These are phyloP conservation scores for Drosophila kepulauana DNA, from an alignment of 1,140 invertebrate species.

Conservation along the genomic window DNA sequence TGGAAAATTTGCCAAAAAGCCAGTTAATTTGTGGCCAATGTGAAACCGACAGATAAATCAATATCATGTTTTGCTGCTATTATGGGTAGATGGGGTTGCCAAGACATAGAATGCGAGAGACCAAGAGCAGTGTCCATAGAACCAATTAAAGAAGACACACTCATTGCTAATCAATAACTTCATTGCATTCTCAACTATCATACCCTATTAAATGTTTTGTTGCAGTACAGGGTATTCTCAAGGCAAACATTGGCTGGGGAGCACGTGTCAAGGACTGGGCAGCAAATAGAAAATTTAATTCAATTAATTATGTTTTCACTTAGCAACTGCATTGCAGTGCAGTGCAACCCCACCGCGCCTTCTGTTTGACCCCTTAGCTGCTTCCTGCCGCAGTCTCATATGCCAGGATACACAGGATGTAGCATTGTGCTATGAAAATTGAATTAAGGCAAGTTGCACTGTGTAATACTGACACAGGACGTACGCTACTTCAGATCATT, in stretches of 20 bases:
- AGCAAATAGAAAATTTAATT: constrained; percentile 80
- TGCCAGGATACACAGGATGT: neutral
- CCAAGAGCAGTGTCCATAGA: neutral
- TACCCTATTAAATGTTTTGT: neutral
- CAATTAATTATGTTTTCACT: constrained; percentile 81
- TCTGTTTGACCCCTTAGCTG: neutral
- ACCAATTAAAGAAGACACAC: too few relatives aligned
- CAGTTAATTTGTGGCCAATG: constrained; percentile 57
- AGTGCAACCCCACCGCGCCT: neutral
- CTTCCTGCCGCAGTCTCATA: constrained; percentile 24
- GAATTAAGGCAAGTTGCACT: constrained; percentile 65
- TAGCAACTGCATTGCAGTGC: constrained; percentile 45
- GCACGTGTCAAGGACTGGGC: constrained; percentile 39
- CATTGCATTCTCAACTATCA: neutral
- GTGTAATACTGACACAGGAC: constrained; percentile 15
- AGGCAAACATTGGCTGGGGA: constrained; percentile 7
- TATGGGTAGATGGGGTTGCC: neutral
- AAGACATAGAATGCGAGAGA: neutral
- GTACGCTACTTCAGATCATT: neutral
- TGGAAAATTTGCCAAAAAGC: constrained; percentile 71
- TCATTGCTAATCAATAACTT: neutral
- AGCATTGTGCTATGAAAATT: constrained; percentile 67
- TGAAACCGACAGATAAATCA: constrained; percentile 37
- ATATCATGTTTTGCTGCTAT: constrained; percentile 13
- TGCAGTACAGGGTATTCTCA: constrained; percentile 4